Conservation (phyloP, 2,888 invertebrate genomes). For the Diarsia mendica region DNA sequence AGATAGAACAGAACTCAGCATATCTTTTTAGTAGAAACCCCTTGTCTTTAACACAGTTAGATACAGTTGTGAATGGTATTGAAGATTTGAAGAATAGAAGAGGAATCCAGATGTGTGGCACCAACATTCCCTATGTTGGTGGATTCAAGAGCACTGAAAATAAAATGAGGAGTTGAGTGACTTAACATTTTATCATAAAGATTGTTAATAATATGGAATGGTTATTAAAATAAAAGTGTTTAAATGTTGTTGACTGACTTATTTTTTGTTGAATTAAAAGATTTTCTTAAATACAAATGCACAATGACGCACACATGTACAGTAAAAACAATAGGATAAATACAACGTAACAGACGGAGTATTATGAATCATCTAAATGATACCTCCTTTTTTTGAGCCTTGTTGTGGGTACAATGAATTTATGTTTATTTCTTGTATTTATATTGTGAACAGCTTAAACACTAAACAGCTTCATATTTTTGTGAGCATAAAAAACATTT, state of each 20-base stretch:
- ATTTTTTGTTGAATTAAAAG: background rate
- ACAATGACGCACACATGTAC: too few relatives aligned
- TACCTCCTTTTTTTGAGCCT: too few relatives aligned
- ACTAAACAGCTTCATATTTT: too few relatives aligned
- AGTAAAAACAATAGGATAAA: too few relatives aligned
- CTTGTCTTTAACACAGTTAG: background rate
- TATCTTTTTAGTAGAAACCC: slow-evolving; percentile 17
- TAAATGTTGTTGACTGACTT: background rate
- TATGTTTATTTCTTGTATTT: too few relatives aligned
- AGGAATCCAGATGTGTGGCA: slow-evolving; percentile 19
- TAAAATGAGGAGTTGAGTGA: background rate
- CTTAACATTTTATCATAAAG: background rate
- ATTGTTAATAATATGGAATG: background rate
- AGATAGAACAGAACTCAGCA: slow-evolving; percentile 23
- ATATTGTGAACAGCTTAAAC: too few relatives aligned
- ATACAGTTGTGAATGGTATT: background rate
- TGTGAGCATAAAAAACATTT: too few relatives aligned
- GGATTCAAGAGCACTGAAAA: background rate
- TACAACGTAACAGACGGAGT: too few relatives aligned
- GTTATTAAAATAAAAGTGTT: slow-evolving; percentile 2
- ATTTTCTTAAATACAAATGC: background rate
- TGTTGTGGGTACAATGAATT: too few relatives aligned
- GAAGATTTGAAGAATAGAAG: slow-evolving; percentile 31
- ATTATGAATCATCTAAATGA: too few relatives aligned
- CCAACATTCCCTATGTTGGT: slow-evolving; percentile 12